A percentile compares a stretch with the other conserved stretches of the same genome.
These are phyloP conservation scores for Eulithis prunata DNA, from an alignment of 2,888 invertebrate species.

Conservation along the genomic window DNA sequence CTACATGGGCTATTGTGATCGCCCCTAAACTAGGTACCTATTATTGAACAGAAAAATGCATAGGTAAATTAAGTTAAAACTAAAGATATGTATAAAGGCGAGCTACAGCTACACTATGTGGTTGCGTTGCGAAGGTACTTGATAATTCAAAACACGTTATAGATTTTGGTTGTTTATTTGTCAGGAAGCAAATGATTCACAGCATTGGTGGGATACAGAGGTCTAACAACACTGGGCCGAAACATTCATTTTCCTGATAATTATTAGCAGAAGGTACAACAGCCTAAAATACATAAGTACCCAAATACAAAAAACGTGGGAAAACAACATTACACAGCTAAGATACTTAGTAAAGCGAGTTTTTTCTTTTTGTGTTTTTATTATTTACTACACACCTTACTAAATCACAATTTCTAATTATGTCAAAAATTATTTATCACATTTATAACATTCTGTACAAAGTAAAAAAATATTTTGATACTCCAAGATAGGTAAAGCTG, in stretches of 20 bases:
- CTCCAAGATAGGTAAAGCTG: constrained; percentile 77
- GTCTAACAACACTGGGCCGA: constrained; percentile 79
- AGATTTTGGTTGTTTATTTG: constrained; percentile 82
- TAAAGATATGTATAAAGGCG: too few relatives aligned
- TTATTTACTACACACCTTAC: constrained; percentile 79
- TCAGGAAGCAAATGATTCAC: constrained; percentile 84
- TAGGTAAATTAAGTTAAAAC: too few relatives aligned
- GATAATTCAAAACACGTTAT: constrained; percentile 52
- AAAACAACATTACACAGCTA: constrained; percentile 75
- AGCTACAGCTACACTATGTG: too few relatives aligned
- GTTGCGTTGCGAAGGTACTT: not conserved
- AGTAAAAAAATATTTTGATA: constrained; percentile 82
- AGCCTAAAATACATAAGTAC: constrained; percentile 78
- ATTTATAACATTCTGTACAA: constrained; percentile 82
- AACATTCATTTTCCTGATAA: constrained; percentile 73
- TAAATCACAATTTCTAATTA: constrained; percentile 83
- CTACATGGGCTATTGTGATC: too few relatives aligned
- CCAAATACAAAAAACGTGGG: constrained; percentile 78
- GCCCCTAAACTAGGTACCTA: too few relatives aligned
- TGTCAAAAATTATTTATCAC: constrained; percentile 82
- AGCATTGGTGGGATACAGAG: constrained; percentile 83
- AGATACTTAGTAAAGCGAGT: constrained; percentile 78
- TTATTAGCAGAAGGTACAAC: constrained; percentile 75
- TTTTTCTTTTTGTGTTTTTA: constrained; percentile 60
- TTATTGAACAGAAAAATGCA: too few relatives aligned